Evolutionary conservation across 2,797 vertebrate species (phyloP), one percentile per base, ranked within the genome.

Genomic region (Alauda arvensis): DNA sequence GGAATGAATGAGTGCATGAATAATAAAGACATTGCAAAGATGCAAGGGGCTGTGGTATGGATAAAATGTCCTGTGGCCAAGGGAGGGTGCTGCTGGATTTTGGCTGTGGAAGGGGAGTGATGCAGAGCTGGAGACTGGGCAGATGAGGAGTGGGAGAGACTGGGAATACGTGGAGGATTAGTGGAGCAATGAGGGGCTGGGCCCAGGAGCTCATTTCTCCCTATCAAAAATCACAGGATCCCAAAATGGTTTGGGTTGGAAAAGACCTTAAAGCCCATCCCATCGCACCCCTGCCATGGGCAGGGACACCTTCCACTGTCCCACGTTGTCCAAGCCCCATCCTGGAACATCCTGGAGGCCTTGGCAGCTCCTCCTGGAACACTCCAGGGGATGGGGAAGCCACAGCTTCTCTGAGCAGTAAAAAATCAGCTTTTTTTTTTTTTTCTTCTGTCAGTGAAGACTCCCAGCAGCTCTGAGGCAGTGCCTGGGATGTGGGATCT

Each of bases 1-100:
- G 84, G 92, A 95, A 89, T 79, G 87, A 94, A 89, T 10, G 34
- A 95, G 87, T 14, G 8, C n/a, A 80, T 96, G 96, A 96, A 94
- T 96, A 95, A 96, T 91, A 72, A 95, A 95, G 80, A 56, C 84
- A 94, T 94, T 59, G 88, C 80, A 70, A 61, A 63, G 92, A 51
- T 52, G 29, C 85, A n/a, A 56, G 74, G 65, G 66, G 60, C 51
- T 51, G 72, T 0, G 3, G 55, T 13, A 6, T 20, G 0, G 6
- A 18, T 82, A 8, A 12, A 51, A 43, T 16, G 3, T 6, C 13
- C 9, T 0, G 2, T 1, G 5, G n/a, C 2, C 10, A 1, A 26
- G 69, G 40, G 59, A 10, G 4, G 33, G 3, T 0, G 39, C 37
- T 26, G 59, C 37, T 59, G 75, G 70, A 2, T 29, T 52, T 15